Evolutionary conservation across 1,140 invertebrate genomes (phyloP), one percentile per base, ranked within the genome.

Genomic region (Magallana ariakensis): DNA sequence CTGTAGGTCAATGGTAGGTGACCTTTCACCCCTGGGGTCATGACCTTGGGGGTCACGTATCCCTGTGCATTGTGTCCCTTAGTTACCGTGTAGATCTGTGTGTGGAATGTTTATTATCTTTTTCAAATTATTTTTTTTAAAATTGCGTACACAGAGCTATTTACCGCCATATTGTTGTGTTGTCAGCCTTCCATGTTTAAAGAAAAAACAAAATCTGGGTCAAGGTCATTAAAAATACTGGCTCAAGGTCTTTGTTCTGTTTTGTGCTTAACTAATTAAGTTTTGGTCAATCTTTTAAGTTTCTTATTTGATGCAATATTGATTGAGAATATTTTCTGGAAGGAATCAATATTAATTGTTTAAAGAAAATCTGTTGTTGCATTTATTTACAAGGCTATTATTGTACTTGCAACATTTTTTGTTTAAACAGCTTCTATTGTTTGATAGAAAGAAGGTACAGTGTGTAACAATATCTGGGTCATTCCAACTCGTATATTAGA

Each of bases 1-100:
- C 82, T 86, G 90, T 84, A 89, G 93, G 85, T 92, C 93, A n/a
- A 91, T 91, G 93, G 93, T 93, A 93, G 90, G 93, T 88, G 75
- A 22, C 19, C 22, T 57, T 85, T 86, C 15, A 62, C 80, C 80
- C 57, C 57, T 75, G 11, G 46, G 85, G 22, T 75, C 22, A 75
- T 26, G 33, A 46, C 66, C 66, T 26, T 75, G 66, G 26, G 62
- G 66, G 66, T 75, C 66, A 26, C 33, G 7, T 75, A 75, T 33
- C 11, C 66, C 66, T 75, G 66, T 75, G 66, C 66, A 75, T 75
- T 75, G 66, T 75, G 66, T n/a, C 22, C 66, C 15, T 75, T 75
- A 75, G 66, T 75, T 75, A 7, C 16, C 16, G 16, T 46, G 33
- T 46, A 46, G 33, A 46, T 46, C 33, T 46, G 33, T 46, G 33